Evolutionary conservation across 1,140 invertebrate species (phyloP), one percentile per base, ranked within the genome.

Genomic region (Habropoda laboriosa): DNA sequence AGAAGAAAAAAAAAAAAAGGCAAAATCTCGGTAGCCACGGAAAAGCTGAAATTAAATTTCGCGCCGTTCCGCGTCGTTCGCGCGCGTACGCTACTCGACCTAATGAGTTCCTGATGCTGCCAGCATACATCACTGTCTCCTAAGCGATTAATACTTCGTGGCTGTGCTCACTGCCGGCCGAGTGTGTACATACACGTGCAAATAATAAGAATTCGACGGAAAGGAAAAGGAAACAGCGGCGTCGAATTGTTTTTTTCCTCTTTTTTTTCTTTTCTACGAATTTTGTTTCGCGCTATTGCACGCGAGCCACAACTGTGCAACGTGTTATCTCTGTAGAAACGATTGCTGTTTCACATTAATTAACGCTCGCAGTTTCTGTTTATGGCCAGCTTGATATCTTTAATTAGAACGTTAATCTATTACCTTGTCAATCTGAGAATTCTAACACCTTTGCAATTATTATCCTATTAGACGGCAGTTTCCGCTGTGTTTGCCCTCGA

Each of bases 101-200:
- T 80, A 80, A 80, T 76, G 79, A 80, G 63, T 80, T 80, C 55
- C 79, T 80, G 79, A 80, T 80, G 79, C 73, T n/a, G 45, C 53
- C 30, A 12, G 4, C 73, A 76, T 76, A 76, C 27, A 80, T 80
- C 79, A 80, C 79, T 76, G 79, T 80, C 79, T 13, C 27, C 12
- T 27, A 27, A 35, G 7, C 79, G 79, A 80, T 80, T 80, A 80
- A 80, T 68, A 53, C 79, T 24, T 60, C 45, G 40, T 12, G 57
- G 13, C 57, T 24, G 10, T 7, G 58, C 58, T 38, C 21, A 5
- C 53, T 35, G n/a, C n/a, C 8, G 42, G 30, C 8, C 58, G 38
- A 27, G 47, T 38, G 60, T n/a, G n/a, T n/a, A n/a, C n/a, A n/a
- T 79, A 45, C 27, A 21, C 58, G 68, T 38, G 24, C 66, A 30